phyloP scores from a whole-genome alignment of 1,140 invertebrate species.

The Microplitis demolitor region DNA sequence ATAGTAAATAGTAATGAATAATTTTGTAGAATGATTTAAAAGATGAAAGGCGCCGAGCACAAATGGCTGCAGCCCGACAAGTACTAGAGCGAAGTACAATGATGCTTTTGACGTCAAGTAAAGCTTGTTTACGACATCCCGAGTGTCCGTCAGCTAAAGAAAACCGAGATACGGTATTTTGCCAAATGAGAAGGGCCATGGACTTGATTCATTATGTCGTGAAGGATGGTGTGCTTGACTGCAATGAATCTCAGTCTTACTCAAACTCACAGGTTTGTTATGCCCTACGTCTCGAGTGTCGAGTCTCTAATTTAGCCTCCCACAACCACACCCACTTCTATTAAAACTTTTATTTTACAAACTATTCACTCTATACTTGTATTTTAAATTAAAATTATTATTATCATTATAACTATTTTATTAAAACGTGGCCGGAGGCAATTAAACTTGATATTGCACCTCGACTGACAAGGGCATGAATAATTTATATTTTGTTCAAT shows the following conservation, averaged over 20 bases:
- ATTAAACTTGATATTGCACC: too few relatives aligned
- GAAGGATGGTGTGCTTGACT: slow-evolving; percentile 85
- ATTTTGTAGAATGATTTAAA: slow-evolving; percentile 81
- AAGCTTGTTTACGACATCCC: slow-evolving; percentile 93
- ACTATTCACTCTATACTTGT: background rate
- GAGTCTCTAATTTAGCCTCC: background rate
- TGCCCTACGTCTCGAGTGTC: background rate
- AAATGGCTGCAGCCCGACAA: slow-evolving; percentile 93
- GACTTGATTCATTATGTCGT: slow-evolving; percentile 97
- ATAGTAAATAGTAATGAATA: slow-evolving; percentile 8
- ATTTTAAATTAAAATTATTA: too few relatives aligned
- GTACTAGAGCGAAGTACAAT: slow-evolving; percentile 97
- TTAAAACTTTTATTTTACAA: background rate
- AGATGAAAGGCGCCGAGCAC: slow-evolving; percentile 91
- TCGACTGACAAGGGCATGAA: too few relatives aligned
- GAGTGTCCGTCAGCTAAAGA: slow-evolving; percentile 90
- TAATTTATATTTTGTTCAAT: too few relatives aligned
- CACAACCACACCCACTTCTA: background rate
- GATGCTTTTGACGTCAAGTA: slow-evolving; percentile 95
- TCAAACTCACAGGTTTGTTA: slow-evolving; percentile 56
- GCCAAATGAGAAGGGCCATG: slow-evolving; percentile 95
- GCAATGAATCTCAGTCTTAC: slow-evolving; percentile 60
- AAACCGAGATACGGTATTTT: slow-evolving; percentile 96
- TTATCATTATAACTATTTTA: too few relatives aligned
- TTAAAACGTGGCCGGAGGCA: too few relatives aligned